Evolutionary conservation across 2,888 invertebrate species (phyloP).

Genomic region (Spisula subtruncata): DNA sequence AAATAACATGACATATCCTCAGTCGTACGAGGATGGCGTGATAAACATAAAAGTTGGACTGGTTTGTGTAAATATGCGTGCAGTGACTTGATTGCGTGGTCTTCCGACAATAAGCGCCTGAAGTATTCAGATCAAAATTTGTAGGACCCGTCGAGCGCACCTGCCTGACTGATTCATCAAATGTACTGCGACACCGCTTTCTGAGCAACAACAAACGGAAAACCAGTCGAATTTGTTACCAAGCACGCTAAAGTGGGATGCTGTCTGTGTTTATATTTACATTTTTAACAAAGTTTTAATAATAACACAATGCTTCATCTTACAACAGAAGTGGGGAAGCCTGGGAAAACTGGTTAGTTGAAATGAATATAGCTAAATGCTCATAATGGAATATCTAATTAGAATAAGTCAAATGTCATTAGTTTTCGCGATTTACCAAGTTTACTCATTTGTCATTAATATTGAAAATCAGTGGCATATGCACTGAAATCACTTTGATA

Average conservation of each 20-base stretch:
- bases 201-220: not conserved
- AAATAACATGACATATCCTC: conserved; percentile 36
- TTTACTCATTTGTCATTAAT: not conserved
- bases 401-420: not conserved
- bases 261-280: conserved; percentile 32
- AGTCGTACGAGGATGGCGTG: conserved; percentile 59
- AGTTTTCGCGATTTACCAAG: conserved; percentile 10
- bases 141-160: conserved; percentile 40
- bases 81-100: not conserved
- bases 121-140: not conserved
- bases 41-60: conserved; percentile 45
- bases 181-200: not conserved
- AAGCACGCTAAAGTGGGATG: conserved; percentile 57
- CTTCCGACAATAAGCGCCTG: not conserved
- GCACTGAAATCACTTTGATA: too few species aligned
- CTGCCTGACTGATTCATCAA: conserved; percentile 44
- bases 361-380: not conserved
- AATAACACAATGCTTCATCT: conserved; percentile 79
- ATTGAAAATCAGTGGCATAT: not conserved
- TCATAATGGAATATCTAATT: not conserved
- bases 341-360: conserved; percentile 78
- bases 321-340: conserved; percentile 83
- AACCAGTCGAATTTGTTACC: conserved; percentile 62
- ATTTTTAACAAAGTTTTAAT: not conserved
- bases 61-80: not conserved